phyloP scores from a whole-genome alignment of 1,140 invertebrate species.

The Eriosoma lanigerum region DNA sequence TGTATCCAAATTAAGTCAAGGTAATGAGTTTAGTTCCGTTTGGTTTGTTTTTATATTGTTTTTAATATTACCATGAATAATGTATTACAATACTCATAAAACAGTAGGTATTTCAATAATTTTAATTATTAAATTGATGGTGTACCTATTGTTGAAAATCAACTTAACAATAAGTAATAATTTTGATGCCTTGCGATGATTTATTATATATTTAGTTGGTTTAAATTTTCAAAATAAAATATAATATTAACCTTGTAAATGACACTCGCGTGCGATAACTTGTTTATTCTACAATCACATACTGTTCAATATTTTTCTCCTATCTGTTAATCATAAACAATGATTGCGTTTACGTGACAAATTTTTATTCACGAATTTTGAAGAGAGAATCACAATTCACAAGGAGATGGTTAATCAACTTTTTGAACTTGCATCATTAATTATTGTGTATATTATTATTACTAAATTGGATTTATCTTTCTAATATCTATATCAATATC shows the following conservation, averaged over 20 bases:
- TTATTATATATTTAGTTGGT: conserved; percentile 19
- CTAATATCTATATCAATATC: too few relatives aligned
- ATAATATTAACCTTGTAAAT: conserved; percentile 44
- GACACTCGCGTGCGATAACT: conserved; percentile 32
- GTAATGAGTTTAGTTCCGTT: conserved; percentile 17
- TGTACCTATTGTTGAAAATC: conserved; percentile 3
- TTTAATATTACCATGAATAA: too few relatives aligned
- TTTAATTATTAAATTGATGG: background rate
- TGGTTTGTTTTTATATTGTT: background rate
- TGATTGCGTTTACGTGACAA: conserved; percentile 31
- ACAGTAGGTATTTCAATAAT: background rate
- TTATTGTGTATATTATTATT: too few relatives aligned
- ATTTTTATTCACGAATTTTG: conserved; percentile 15
- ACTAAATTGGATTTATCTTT: too few relatives aligned
- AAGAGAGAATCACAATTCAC: too few relatives aligned
- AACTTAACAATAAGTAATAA: conserved; percentile 28
- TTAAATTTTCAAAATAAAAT: conserved; percentile 44
- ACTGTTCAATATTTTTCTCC: conserved; percentile 20
- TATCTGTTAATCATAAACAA: conserved; percentile 45
- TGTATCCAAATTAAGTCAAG: conserved; percentile 38
- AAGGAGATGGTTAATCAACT: background rate
- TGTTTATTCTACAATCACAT: conserved; percentile 45
- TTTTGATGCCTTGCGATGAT: conserved; percentile 19
- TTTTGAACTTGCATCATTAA: background rate
- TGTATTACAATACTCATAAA: background rate